Evolutionary conservation across 2,888 invertebrate species (phyloP), one percentile per base, ranked within the genome.

Genomic region (Dolomedes plantarius): DNA sequence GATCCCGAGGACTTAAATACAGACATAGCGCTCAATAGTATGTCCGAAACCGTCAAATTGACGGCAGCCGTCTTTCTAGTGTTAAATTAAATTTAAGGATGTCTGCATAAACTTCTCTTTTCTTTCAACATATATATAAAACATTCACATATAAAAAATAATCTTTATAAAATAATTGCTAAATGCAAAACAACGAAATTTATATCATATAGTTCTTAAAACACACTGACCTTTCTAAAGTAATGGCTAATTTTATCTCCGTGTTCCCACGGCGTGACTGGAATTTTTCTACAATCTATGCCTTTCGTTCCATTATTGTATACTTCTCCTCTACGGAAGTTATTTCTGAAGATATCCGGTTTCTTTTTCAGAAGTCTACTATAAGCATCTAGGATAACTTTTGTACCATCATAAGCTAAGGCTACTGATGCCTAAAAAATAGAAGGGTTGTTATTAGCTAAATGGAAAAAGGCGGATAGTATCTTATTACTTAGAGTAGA

Each of bases 391-490:
- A 96, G 95, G 74, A 98, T 93, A 0, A 98, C 97, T 91, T 96
- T 95, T 19, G 98, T 96, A 5, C 98, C 97, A 90, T 98, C 98
- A 92, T 97, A 97, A 95, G 98, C 97, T 88, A 98, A 93, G 0
- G 98, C 98, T 0, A 97, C 96, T 92, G 97, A 96, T 1, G 98
- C 97, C 97, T 97, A 90, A 5, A 87, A 88, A 75, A 7, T 27
- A 82, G 77, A 31, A n/a, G n/a, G n/a, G n/a, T n/a, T n/a, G n/a
- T n/a, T n/a, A n/a, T n/a, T n/a, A n/a, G n/a, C n/a, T n/a, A n/a
- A n/a, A n/a, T n/a, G 86, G 56, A 9, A 6, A 50, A 50, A 50
- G 19, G 7, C 50, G 19, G n/a, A 13, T n/a, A 5, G 3, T 46
- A 1, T 46, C 13, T 46, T 13, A 13, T 3, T 13, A 19, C 19